Conservation (phyloP, 2,797 vertebrate genomes). For the Callimico goeldii region DNA sequence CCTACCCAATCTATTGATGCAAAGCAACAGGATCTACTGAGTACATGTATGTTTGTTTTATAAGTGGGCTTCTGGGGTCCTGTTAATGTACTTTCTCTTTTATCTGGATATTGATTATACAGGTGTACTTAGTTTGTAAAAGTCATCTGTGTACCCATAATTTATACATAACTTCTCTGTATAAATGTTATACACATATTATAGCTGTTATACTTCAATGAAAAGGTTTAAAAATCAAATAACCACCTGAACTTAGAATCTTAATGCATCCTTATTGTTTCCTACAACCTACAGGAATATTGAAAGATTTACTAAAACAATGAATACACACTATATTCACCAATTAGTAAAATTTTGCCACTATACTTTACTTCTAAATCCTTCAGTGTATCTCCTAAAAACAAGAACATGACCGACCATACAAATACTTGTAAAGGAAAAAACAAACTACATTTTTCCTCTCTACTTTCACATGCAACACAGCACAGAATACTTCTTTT, state of each 20-base stretch:
- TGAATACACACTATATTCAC: neutral
- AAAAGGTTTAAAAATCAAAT: neutral
- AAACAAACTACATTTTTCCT: neutral
- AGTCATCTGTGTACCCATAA: neutral
- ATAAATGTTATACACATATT: neutral
- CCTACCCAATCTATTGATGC: neutral
- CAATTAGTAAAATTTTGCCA: neutral
- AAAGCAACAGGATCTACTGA: neutral
- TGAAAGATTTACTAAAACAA: slow-evolving; percentile 5
- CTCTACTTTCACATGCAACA: neutral
- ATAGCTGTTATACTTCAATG: neutral
- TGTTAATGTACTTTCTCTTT: neutral
- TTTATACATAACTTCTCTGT: neutral
- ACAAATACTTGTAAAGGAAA: neutral
- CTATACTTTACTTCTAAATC: neutral
- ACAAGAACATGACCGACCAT: neutral
- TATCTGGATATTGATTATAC: neutral
- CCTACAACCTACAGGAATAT: neutral
- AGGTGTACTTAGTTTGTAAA: neutral
- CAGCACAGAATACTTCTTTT: neutral
- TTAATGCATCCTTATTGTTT: neutral
- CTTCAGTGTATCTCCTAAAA: neutral
- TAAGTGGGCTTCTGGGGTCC: neutral
- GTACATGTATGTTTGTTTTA: neutral
- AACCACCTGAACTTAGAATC: neutral